A percentile compares a stretch with the other conserved stretches of the same genome.
phyloP scores from a whole-genome alignment of 2,797 vertebrate genomes.

The Anguilla marmorata region DNA sequence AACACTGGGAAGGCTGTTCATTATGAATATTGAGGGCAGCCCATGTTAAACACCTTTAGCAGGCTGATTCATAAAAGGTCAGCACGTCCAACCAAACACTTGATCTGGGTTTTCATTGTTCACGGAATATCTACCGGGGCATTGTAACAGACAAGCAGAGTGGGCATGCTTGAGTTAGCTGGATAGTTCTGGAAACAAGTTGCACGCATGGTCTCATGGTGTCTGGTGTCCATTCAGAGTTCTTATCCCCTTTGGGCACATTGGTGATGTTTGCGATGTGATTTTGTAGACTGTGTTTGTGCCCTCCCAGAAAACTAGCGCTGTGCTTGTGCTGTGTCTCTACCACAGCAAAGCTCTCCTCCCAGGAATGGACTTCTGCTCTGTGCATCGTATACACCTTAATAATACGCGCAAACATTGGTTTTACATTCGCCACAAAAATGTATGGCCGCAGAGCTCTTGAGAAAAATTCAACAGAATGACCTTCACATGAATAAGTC shows the following conservation, averaged over 20 bases:
- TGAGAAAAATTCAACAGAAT: neutral
- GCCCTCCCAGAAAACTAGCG: neutral
- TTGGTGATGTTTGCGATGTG: slow-evolving; percentile 27
- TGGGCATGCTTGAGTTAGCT: neutral
- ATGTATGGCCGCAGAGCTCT: neutral
- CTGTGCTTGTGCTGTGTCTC: slow-evolving; percentile 1
- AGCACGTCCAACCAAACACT: neutral
- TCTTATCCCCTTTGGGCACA: neutral
- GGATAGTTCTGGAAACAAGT: neutral
- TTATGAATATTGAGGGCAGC: neutral
- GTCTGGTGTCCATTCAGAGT: neutral
- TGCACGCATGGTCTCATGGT: too few species aligned
- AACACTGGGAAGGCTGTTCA: neutral
- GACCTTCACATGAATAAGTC: neutral
- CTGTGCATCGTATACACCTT: neutral
- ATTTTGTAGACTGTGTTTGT: neutral
- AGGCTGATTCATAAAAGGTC: neutral
- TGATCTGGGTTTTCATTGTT: neutral
- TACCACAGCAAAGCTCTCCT: slow-evolving; percentile 1
- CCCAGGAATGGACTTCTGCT: neutral
- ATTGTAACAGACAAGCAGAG: neutral
- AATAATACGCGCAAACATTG: neutral
- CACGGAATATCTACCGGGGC: neutral
- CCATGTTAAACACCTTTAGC: neutral
- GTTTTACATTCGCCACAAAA: neutral